Evolutionary conservation across 2,797 vertebrate genomes (phyloP), one percentile per base, ranked within the genome.

Genomic region (Columba guinea): DNA sequence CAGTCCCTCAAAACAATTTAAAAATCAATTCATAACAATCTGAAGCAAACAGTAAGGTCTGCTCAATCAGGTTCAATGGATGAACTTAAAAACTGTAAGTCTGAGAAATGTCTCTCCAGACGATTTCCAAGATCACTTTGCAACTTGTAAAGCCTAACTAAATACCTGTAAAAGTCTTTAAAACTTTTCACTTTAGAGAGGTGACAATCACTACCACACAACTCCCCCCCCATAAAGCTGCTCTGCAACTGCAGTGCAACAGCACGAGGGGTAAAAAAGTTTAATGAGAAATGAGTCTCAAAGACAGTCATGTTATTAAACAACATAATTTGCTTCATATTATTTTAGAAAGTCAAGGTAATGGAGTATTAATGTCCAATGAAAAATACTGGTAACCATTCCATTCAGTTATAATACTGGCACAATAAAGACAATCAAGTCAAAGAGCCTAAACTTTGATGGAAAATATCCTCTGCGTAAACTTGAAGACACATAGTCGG

Each of bases 221-320:
- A 37, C 37, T 37, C 34, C 30, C 7, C 0, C 6, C 11, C 21
- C 0, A 0, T 39, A 91, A 53, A 28, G 81, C 52, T 52, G 32
- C 26, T 85, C 59, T 34, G 34, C 48, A 76, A 35, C 34, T 46
- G 60, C 76, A 76, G 41, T 19, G 12, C 32, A 71, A 71, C 32
- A 60, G 51, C 41, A 52, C 1, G 4, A 39, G 6, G 8, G 9
- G 30, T 48, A 71, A 75, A 82, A 37, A 48, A 49, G 11, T 37
- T 77, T 64, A 49, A 64, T 1, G 6, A 81, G 48, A 83, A 90
- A 4, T 9, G 7, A 52, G 32, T 44, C 22, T 26, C 41, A 69
- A 69, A 26, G 22, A 52, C 0, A 75, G 24, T 34, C 27, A 49
- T 28, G 15, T 70, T 49, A 68, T 0, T 2, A 46, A 46, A 46